Evolutionary conservation across 2,797 vertebrate genomes (phyloP).

Genomic region (Hylomyscus alleni): DNA sequence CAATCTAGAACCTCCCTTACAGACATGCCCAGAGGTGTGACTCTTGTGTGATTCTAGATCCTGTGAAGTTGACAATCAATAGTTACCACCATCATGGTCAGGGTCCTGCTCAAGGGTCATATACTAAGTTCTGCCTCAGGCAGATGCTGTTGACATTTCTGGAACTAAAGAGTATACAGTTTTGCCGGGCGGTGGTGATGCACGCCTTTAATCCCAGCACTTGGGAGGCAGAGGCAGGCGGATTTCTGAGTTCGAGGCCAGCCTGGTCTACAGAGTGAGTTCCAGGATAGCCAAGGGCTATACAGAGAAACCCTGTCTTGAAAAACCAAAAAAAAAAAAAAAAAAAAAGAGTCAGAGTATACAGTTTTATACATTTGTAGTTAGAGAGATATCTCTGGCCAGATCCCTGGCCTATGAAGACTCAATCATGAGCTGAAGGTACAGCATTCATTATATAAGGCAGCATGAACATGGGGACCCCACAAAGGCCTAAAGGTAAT

Average conservation of each 20-base stretch:
- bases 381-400: neutral
- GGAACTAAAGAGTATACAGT: neutral
- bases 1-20: neutral
- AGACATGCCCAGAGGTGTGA: neutral
- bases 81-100: neutral
- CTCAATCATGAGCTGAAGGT: neutral
- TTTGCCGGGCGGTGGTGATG: too few relatives aligned
- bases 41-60: neutral
- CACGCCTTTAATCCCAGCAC: too few relatives aligned
- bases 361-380: neutral
- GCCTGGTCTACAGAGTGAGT: too few relatives aligned
- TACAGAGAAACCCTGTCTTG: too few relatives aligned
- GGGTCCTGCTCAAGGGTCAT: neutral
- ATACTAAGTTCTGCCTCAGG: neutral
- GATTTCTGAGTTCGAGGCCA: too few relatives aligned
- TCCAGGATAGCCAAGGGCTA: too few relatives aligned
- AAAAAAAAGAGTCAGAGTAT: too few relatives aligned
- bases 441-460: neutral
- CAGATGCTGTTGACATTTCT: neutral
- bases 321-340: too few relatives aligned
- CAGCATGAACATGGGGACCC: neutral
- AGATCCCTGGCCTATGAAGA: neutral
- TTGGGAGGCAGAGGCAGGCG: too few relatives aligned
- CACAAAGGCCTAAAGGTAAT: neutral
- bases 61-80: neutral